Conservation (phyloP, 2,888 invertebrate genomes). For the Yponomeuta cagnagella region DNA sequence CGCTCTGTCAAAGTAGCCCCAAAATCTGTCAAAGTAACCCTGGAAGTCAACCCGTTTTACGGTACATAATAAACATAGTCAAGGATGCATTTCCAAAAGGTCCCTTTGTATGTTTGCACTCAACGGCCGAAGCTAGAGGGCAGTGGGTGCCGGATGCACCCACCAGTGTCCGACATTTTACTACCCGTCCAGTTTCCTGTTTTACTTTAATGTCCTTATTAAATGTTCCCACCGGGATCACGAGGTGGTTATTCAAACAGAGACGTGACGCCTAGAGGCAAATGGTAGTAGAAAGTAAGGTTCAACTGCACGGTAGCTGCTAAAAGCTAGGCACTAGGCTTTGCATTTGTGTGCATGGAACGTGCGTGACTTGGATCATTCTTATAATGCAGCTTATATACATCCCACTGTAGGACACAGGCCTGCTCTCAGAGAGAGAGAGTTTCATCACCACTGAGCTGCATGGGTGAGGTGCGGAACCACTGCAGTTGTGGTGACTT, state of each 20-base stretch:
- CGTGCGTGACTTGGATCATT: too few species aligned
- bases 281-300: neutral
- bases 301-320: neutral
- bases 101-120: neutral
- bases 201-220: neutral
- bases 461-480: too few species aligned
- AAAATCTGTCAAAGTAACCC: too few species aligned
- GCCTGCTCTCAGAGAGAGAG: too few species aligned
- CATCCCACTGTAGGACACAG: too few species aligned
- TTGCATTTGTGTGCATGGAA: too few species aligned
- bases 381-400: too few species aligned
- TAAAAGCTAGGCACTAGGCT: neutral
- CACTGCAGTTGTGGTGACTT: too few species aligned
- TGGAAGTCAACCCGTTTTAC: too few species aligned
- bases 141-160: constrained; percentile 1
- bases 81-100: neutral
- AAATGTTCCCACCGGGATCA: neutral
- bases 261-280: neutral
- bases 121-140: neutral
- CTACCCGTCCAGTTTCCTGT: neutral
- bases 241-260: neutral
- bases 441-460: too few species aligned
- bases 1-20: too few species aligned
- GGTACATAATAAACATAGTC: too few species aligned
- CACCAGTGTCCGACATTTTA: neutral